These are phyloP conservation scores for Danio albolineatus DNA, from an alignment of 2,797 vertebrate genomes.

Conservation along the genomic window DNA sequence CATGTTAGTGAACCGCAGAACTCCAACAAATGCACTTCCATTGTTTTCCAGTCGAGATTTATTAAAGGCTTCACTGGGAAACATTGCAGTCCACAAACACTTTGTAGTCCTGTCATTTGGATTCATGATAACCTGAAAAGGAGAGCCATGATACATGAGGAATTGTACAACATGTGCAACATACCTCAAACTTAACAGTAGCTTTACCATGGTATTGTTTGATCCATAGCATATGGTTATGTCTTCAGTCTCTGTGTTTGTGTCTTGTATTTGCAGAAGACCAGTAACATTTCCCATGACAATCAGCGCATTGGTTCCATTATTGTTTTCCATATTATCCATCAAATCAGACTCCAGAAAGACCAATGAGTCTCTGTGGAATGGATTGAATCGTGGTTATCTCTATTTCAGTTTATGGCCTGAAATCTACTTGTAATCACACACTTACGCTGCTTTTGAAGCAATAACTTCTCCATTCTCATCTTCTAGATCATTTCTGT, in stretches of 20 bases:
- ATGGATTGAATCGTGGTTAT: neutral
- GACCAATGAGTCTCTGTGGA: neutral
- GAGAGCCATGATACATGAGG: neutral
- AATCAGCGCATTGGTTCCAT: neutral
- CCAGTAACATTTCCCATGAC: constrained; percentile 46
- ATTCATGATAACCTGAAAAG: neutral
- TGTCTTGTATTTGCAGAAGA: constrained; percentile 40
- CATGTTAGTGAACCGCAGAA: constrained; percentile 51
- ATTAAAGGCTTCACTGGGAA: constrained; percentile 58
- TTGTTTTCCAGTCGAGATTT: neutral
- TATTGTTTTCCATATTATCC: neutral
- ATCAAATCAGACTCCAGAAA: rapidly evolving
- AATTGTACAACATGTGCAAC: neutral
- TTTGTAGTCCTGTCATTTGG: constrained; percentile 18
- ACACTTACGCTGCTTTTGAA: too few relatives aligned
- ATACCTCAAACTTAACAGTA: too few relatives aligned
- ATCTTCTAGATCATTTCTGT: too few relatives aligned
- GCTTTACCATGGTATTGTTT: too few relatives aligned
- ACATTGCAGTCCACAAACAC: neutral
- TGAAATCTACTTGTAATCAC: too few relatives aligned
- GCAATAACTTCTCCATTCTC: too few relatives aligned
- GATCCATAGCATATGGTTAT: too few relatives aligned
- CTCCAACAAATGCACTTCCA: constrained; percentile 43
- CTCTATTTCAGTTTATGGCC: too few relatives aligned
- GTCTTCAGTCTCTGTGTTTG: neutral